phyloP scores from a whole-genome alignment of 2,797 vertebrate species.

The Varecia variegata region DNA sequence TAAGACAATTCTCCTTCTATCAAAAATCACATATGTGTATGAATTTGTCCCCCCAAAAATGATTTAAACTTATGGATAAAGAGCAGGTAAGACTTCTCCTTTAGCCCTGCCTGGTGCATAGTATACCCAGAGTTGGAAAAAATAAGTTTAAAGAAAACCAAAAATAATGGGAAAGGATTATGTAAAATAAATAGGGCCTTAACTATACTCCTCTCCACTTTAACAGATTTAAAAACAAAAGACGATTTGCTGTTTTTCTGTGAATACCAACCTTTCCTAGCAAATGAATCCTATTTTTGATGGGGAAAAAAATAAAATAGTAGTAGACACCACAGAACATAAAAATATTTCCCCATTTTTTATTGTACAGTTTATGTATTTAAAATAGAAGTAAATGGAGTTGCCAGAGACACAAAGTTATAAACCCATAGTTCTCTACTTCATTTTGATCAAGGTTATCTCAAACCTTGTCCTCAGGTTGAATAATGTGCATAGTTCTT shows the following conservation, averaged over 20 bases:
- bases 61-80: not conserved
- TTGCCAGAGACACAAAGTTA: slow-evolving; percentile 55
- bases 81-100: not conserved
- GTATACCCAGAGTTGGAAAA: slow-evolving; percentile 62
- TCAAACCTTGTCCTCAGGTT: not conserved
- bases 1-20: not conserved
- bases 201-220: slow-evolving; percentile 60
- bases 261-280: slow-evolving; percentile 76
- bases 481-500: not conserved
- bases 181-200: slow-evolving; percentile 70
- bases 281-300: slow-evolving; percentile 84
- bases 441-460: not conserved
- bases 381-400: slow-evolving; percentile 76
- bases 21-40: not conserved
- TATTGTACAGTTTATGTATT: slow-evolving; percentile 69
- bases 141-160: slow-evolving; percentile 71
- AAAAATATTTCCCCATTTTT: slow-evolving; percentile 83
- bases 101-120: not conserved
- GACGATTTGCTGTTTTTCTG: slow-evolving; percentile 77
- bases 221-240: slow-evolving; percentile 69
- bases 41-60: not conserved
- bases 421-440: slow-evolving; percentile 46
- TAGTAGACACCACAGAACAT: slow-evolving; percentile 79
- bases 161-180: slow-evolving; percentile 73
- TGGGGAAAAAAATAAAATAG: slow-evolving; percentile 83